These are phyloP conservation scores for Battus philenor DNA, from an alignment of 1,140 invertebrate genomes.

Conservation along the genomic window DNA sequence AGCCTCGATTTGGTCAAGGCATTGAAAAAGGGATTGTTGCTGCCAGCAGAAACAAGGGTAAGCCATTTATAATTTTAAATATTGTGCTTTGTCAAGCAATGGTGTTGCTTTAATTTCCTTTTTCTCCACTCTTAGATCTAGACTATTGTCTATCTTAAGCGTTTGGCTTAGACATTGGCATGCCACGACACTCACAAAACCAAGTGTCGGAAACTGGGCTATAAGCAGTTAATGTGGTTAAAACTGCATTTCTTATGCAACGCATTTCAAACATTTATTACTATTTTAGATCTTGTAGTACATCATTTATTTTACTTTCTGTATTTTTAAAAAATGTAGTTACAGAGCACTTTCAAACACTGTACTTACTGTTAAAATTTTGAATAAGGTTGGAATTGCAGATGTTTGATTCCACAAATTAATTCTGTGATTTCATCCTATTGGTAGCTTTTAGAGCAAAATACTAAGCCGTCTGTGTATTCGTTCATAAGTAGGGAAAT, in stretches of 20 bases:
- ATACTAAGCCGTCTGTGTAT: background rate
- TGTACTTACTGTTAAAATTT: background rate
- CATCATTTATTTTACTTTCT: background rate
- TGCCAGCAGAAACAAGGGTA: conserved; percentile 94
- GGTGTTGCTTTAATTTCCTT: conserved; percentile 67
- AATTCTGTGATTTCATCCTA: conserved; percentile 1
- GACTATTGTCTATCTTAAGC: conserved; percentile 54
- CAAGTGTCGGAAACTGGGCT: conserved; percentile 43
- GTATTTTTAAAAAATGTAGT: conserved; percentile 1
- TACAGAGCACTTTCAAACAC: conserved; percentile 7
- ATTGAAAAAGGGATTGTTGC: conserved; percentile 88
- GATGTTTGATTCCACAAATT: conserved; percentile 1
- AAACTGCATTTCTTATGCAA: conserved; percentile 1
- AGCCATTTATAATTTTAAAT: conserved; percentile 74
- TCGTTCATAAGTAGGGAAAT: conserved; percentile 9
- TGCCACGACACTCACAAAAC: conserved; percentile 60
- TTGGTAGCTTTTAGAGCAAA: conserved; percentile 14
- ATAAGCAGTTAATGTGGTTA: conserved; percentile 26
- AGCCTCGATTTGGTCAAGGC: conserved; percentile 91
- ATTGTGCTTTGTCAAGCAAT: conserved; percentile 65
- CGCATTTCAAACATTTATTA: conserved; percentile 10
- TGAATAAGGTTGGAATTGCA: background rate
- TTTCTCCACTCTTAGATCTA: conserved; percentile 60
- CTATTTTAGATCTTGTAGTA: too few species aligned
- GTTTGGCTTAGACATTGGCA: conserved; percentile 69